Percentiles rank a stretch among this genome's conserved stretches.
These are phyloP conservation scores for Gulo gulo DNA, from an alignment of 2,113 vertebrate genomes.

Conservation along the genomic window DNA sequence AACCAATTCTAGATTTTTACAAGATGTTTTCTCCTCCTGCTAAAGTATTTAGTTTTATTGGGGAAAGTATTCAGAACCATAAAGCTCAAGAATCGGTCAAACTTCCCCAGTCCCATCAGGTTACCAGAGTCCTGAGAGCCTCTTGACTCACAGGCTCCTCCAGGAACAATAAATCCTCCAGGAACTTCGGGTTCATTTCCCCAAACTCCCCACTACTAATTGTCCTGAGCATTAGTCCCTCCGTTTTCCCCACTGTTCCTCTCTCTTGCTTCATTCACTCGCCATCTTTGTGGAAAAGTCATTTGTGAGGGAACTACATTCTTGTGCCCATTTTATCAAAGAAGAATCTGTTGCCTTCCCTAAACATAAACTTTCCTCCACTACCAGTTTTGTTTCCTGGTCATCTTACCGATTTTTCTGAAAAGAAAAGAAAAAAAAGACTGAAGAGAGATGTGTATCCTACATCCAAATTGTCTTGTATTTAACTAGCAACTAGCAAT, in stretches of 20 bases:
- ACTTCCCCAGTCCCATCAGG: not conserved
- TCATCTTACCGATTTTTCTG: not conserved
- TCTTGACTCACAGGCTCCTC: not conserved
- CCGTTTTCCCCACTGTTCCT: not conserved
- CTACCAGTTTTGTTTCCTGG: constrained; percentile 63
- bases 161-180: constrained; percentile 31
- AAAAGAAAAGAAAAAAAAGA: not conserved
- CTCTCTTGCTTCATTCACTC: not conserved
- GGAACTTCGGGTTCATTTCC: not conserved
- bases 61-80: not conserved
- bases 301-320: not conserved
- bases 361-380: constrained; percentile 47
- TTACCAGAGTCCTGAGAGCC: not conserved
- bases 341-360: constrained; percentile 52
- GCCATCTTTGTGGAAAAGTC: not conserved
- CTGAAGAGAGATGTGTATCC: constrained; percentile 30
- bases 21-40: not conserved
- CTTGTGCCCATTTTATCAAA: not conserved
- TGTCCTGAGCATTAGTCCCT: not conserved
- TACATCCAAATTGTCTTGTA: constrained; percentile 70
- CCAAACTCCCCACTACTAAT: not conserved
- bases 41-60: constrained; percentile 55
- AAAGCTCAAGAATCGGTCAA: not conserved
- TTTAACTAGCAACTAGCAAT: constrained; percentile 84
- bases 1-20: constrained; percentile 6